phyloP scores from a whole-genome alignment of 2,888 invertebrate genomes.

The Papilio demoleus region DNA sequence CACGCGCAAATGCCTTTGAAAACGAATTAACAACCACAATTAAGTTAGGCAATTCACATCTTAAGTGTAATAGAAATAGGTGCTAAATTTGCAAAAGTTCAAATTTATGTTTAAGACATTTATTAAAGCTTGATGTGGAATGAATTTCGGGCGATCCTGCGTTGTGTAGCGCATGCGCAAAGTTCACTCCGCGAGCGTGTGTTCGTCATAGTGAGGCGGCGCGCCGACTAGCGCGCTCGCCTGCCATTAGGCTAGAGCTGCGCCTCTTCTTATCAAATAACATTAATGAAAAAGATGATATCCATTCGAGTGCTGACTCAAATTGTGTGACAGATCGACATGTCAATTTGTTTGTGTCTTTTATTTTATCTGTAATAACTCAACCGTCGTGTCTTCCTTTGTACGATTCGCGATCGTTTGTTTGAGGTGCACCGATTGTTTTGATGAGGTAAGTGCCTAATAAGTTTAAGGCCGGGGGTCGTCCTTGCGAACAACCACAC shows the following conservation, averaged over 20 bases:
- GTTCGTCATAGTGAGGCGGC: slow-evolving; percentile 78
- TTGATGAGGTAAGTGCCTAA: slow-evolving; percentile 74
- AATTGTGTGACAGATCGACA: slow-evolving; percentile 57
- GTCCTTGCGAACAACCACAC: slow-evolving; percentile 60
- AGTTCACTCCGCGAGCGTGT: slow-evolving; percentile 61
- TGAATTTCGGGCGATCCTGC: slow-evolving; percentile 80
- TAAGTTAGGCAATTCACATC: slow-evolving; percentile 42
- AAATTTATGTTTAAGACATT: slow-evolving; percentile 53
- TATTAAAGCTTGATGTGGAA: slow-evolving; percentile 49
- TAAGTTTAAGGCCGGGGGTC: slow-evolving; percentile 67
- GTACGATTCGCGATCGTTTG: slow-evolving; percentile 58
- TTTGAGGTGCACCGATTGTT: slow-evolving; percentile 64
- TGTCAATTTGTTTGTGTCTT: slow-evolving; percentile 68
- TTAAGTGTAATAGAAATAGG: rapidly evolving
- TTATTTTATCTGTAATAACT: slow-evolving; percentile 54
- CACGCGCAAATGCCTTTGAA: slow-evolving; percentile 70
- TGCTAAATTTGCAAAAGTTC: slow-evolving; percentile 43
- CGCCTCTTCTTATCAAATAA: slow-evolving; percentile 60
- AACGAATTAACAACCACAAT: slow-evolving; percentile 43
- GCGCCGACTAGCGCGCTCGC: slow-evolving; percentile 83
- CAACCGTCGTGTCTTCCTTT: slow-evolving; percentile 74
- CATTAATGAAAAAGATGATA: slow-evolving; percentile 71
- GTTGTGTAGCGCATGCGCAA: slow-evolving; percentile 74
- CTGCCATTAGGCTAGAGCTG: slow-evolving; percentile 74
- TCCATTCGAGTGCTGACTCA: slow-evolving; percentile 54